phyloP scores from a whole-genome alignment of 2,113 vertebrate genomes.

The Poeciliopsis prolifica region DNA sequence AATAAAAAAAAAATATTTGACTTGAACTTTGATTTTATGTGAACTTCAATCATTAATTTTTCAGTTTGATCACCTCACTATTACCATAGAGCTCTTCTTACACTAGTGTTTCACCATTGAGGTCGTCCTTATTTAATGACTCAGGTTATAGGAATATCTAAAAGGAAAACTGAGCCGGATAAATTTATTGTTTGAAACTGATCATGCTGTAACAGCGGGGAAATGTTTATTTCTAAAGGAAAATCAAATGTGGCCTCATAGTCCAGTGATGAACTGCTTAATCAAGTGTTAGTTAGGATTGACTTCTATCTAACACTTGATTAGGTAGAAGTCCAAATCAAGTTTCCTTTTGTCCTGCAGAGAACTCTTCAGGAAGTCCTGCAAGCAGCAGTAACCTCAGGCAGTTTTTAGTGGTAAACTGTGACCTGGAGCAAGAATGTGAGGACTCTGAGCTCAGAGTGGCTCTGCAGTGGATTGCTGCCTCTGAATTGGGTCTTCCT shows the following conservation, averaged over 20 bases:
- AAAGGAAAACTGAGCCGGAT: constrained; percentile 3
- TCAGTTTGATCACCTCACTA: constrained; percentile 5
- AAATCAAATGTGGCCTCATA: not conserved
- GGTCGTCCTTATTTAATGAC: constrained; percentile 22
- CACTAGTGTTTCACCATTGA: not conserved
- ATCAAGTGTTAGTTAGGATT: not conserved
- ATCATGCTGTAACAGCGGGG: not conserved
- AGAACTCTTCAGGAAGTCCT: constrained; percentile 71
- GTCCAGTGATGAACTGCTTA: constrained; percentile 5
- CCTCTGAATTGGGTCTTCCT: constrained; percentile 91
- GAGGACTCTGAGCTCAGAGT: constrained; percentile 86
- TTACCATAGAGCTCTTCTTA: not conserved
- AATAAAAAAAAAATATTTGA: no score
- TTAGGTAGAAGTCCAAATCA: no score
- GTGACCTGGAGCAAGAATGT: constrained; percentile 87
- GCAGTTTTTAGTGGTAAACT: constrained; percentile 90
- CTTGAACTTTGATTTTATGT: no score
- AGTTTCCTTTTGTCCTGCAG: constrained; percentile 72
- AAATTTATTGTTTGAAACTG: constrained; percentile 8
- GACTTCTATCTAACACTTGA: not conserved
- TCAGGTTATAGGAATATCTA: not conserved
- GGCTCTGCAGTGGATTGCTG: constrained; percentile 95
- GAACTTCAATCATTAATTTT: constrained; percentile 19
- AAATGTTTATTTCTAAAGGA: constrained; percentile 7
- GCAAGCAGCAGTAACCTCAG: constrained; percentile 75